Conservation (phyloP, 2,797 vertebrate species). For the Melanogrammus aeglefinus region DNA sequence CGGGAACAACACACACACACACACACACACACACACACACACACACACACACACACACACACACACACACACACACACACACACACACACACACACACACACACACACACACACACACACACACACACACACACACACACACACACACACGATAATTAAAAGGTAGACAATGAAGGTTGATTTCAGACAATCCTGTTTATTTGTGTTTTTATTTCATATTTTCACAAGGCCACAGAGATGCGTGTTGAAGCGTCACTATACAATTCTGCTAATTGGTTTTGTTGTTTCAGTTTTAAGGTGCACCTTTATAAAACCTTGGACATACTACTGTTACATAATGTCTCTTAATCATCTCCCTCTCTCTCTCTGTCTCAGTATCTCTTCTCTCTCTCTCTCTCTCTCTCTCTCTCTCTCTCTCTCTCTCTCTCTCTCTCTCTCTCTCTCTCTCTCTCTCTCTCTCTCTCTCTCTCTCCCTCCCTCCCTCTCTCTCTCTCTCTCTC, state of each 20-base stretch:
- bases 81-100: no score
- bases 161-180: neutral
- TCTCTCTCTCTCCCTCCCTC: no score
- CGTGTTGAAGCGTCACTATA: neutral
- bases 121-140: no score
- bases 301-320: neutral
- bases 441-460: neutral
- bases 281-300: neutral
- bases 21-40: neutral
- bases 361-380: neutral
- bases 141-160: neutral
- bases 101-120: no score
- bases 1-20: neutral
- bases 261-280: slow-evolving; percentile 1
- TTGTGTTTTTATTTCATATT: neutral
- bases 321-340: neutral
- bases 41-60: neutral
- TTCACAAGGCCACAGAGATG: neutral
- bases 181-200: neutral
- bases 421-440: slow-evolving; percentile 17
- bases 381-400: no score
- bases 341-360: neutral
- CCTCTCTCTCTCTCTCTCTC: no score
- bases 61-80: neutral
- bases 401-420: no score